phyloP scores from a whole-genome alignment of 2,888 invertebrate genomes.

The Syritta pipiens region DNA sequence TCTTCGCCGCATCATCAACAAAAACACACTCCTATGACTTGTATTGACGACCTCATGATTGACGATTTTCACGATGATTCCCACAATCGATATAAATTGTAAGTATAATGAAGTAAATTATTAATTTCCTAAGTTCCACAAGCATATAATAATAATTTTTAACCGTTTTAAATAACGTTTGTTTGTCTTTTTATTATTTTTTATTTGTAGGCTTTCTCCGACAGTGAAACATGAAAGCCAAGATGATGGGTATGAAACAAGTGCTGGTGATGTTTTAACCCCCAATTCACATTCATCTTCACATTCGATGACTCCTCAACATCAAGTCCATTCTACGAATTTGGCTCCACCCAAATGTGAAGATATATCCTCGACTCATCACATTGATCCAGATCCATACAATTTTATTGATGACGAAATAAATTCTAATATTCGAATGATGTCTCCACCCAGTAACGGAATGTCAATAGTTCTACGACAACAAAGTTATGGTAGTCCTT shows the following conservation, averaged over 20 bases:
- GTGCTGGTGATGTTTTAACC: conserved; percentile 82
- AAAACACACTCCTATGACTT: conserved; percentile 64
- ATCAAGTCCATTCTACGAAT: conserved; percentile 70
- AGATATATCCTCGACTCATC: conserved; percentile 53
- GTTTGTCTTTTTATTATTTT: not conserved
- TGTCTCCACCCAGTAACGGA: conserved; percentile 67
- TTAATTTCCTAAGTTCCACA: not conserved
- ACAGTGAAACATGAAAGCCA: conserved; percentile 84
- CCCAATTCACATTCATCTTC: conserved; percentile 76
- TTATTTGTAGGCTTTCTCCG: conserved; percentile 75
- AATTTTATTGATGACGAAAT: conserved; percentile 90
- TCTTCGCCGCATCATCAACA: conserved; percentile 65
- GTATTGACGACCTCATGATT: conserved; percentile 75
- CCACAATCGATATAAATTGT: conserved; percentile 76
- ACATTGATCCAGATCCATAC: conserved; percentile 85
- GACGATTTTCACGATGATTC: conserved; percentile 77
- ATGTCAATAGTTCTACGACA: conserved; percentile 40
- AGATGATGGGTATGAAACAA: conserved; percentile 95
- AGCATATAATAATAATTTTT: not conserved
- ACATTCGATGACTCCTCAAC: conserved; percentile 76
- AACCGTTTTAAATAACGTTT: not conserved
- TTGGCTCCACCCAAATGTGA: conserved; percentile 70
- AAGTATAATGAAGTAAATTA: conserved; percentile 70
- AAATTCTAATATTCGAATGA: conserved; percentile 72
- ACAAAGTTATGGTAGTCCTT: conserved; percentile 36